Evolutionary conservation across 2,888 invertebrate genomes (phyloP).

Genomic region (Desoria tigrina): DNA sequence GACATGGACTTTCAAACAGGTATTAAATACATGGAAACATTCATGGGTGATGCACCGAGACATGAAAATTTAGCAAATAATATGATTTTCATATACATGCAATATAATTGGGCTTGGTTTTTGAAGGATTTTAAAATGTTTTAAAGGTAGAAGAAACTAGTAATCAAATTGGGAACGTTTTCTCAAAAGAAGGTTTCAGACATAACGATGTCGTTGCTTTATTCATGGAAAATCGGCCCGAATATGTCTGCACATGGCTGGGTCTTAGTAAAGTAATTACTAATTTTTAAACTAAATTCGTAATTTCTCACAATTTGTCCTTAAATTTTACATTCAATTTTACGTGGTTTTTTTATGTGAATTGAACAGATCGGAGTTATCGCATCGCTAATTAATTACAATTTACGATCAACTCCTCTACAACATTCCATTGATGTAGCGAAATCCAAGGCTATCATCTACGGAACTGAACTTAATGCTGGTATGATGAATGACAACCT

Average conservation of each 20-base stretch:
- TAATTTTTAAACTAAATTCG: not conserved
- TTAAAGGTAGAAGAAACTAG: slow-evolving; percentile 84
- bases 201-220: slow-evolving; percentile 87
- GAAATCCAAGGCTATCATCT: slow-evolving; percentile 81
- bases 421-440: slow-evolving; percentile 85
- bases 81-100: no score
- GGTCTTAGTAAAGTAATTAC: slow-evolving; percentile 64
- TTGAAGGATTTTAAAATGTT: no score
- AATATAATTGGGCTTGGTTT: no score
- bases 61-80: no score
- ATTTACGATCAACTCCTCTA: slow-evolving; percentile 78
- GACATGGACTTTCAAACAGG: slow-evolving; percentile 81
- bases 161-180: slow-evolving; percentile 76
- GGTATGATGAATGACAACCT: slow-evolving; percentile 58
- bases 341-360: no score
- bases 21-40: slow-evolving; percentile 57
- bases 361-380: slow-evolving; percentile 82
- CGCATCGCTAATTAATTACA: slow-evolving; percentile 89
- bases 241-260: slow-evolving; percentile 89
- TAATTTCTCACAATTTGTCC: not conserved
- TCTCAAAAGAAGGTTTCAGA: slow-evolving; percentile 75
- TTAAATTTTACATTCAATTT: not conserved
- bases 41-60: no score
- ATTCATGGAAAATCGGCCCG: slow-evolving; percentile 87
- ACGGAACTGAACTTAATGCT: slow-evolving; percentile 68